Percentiles rank a stretch among this genome's conserved stretches.
Conservation (phyloP, 1,140 invertebrate species). For the Lineus longissimus region DNA sequence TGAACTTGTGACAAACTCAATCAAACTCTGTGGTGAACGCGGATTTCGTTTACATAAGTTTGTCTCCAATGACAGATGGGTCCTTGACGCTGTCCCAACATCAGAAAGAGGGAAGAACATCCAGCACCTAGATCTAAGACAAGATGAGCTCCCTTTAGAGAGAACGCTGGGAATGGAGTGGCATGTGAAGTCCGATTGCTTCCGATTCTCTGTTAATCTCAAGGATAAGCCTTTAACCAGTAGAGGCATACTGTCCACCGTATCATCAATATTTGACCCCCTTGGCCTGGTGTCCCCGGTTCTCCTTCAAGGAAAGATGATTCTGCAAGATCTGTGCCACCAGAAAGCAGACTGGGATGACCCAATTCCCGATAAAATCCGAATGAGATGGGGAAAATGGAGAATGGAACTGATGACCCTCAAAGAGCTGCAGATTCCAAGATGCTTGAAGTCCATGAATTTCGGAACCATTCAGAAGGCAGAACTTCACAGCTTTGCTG, state of each 20-base stretch:
- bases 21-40: no score
- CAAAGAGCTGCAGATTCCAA: background rate
- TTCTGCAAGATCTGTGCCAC: constrained; percentile 27
- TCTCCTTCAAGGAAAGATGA: constrained; percentile 21
- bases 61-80: constrained; percentile 19
- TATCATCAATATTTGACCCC: constrained; percentile 29
- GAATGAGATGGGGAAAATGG: constrained; percentile 16
- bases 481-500: constrained; percentile 28
- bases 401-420: constrained; percentile 11
- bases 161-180: constrained; percentile 27
- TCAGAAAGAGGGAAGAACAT: constrained; percentile 17
- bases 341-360: constrained; percentile 19
- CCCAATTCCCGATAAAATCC: constrained; percentile 7
- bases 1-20: no score
- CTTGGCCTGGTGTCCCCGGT: constrained; percentile 26
- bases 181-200: constrained; percentile 26
- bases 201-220: constrained; percentile 20
- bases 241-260: constrained; percentile 24
- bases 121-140: constrained; percentile 19
- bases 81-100: constrained; percentile 17
- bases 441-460: constrained; percentile 15
- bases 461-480: constrained; percentile 16
- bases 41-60: constrained; percentile 28
- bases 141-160: constrained; percentile 26
- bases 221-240: constrained; percentile 20